phyloP scores from a whole-genome alignment of 2,888 invertebrate species.

The Apotomis turbidana region DNA sequence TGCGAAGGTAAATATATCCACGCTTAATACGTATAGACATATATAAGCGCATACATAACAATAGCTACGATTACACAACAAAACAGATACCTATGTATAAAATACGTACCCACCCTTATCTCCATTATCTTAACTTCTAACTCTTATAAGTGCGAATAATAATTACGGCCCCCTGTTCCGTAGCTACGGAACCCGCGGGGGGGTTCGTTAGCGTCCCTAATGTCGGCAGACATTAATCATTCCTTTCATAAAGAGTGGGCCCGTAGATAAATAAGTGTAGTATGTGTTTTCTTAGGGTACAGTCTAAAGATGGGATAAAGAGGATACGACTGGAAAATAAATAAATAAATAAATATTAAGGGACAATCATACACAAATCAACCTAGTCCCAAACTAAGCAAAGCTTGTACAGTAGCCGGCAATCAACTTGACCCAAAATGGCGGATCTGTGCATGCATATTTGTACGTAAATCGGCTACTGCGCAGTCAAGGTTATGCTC shows the following conservation, averaged over 20 bases:
- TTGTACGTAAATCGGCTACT: too few species aligned
- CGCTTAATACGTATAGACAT: too few species aligned
- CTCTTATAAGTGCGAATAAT: conserved; percentile 82
- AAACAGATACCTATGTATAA: neutral
- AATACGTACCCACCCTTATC: conserved; percentile 43
- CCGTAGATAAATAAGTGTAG: conserved; percentile 83
- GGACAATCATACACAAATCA: too few species aligned
- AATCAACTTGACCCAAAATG: too few species aligned
- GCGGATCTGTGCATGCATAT: too few species aligned
- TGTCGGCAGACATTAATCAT: conserved; percentile 83
- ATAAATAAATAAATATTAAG: too few species aligned
- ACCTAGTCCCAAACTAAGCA: too few species aligned
- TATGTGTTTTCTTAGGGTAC: conserved; percentile 84
- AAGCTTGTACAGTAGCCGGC: too few species aligned
- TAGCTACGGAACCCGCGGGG: conserved; percentile 41
- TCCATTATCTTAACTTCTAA: conserved; percentile 76
- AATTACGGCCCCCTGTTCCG: conserved; percentile 45
- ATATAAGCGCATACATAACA: too few species aligned
- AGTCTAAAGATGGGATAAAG: conserved; percentile 67
- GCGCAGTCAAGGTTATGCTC: too few species aligned
- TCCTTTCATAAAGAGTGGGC: conserved; percentile 84
- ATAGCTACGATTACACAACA: neutral
- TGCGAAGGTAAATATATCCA: too few species aligned
- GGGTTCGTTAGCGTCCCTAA: conserved; percentile 66
- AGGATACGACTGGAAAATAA: conserved; percentile 54